These are phyloP conservation scores for Telenomus remus DNA, from an alignment of 1,140 invertebrate genomes.

Conservation along the genomic window DNA sequence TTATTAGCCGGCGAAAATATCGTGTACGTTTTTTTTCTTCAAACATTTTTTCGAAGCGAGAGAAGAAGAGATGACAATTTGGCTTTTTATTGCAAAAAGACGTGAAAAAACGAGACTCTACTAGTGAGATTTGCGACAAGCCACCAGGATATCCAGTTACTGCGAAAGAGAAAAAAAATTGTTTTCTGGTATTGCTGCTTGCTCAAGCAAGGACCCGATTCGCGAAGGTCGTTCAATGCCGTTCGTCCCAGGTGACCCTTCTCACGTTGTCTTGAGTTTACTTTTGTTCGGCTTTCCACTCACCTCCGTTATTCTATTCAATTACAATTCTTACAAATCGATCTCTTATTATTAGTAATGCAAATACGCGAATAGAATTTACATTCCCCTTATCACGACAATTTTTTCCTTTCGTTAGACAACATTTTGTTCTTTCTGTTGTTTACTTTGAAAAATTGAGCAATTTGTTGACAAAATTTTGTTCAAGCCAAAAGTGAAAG, in stretches of 20 bases:
- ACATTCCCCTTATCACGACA: conserved; percentile 13
- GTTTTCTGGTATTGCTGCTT: conserved; percentile 50
- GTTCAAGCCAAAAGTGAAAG: too few species aligned
- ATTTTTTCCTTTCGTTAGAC: too few species aligned
- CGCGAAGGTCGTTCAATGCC: conserved; percentile 75
- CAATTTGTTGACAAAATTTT: too few species aligned
- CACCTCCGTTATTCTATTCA: conserved; percentile 53
- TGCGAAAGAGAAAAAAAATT: conserved; percentile 41
- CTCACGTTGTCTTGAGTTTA: conserved; percentile 51
- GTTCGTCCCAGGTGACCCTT: conserved; percentile 60
- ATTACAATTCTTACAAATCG: conserved; percentile 45
- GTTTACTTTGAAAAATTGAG: too few species aligned
- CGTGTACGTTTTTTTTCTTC: neutral
- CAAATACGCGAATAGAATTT: neutral
- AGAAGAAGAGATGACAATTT: neutral
- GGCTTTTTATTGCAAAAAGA: neutral
- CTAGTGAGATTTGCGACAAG: conserved; percentile 32
- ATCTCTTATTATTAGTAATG: conserved; percentile 2
- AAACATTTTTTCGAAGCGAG: neutral
- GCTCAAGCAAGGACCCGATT: conserved; percentile 66
- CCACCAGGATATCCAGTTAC: conserved; percentile 60
- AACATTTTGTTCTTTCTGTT: too few species aligned
- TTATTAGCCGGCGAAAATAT: neutral
- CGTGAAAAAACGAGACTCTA: conserved; percentile 14
- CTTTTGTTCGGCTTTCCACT: conserved; percentile 55